Evolutionary conservation across 2,797 vertebrate species (phyloP), one percentile per base, ranked within the genome.

Genomic region (Xenopus petersii): DNA sequence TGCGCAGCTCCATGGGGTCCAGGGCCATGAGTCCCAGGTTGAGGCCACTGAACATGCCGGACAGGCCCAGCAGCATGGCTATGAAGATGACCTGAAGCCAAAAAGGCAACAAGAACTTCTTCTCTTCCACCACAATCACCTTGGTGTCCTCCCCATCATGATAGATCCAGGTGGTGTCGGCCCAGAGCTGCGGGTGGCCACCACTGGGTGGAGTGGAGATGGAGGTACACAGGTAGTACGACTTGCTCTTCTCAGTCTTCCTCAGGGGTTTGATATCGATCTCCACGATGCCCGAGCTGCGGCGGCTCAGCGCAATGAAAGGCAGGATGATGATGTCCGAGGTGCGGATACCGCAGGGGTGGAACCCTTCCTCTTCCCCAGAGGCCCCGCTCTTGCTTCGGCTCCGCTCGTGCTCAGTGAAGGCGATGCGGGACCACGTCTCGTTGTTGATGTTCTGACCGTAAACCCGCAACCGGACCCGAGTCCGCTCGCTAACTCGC

Each of bases 21-120:
- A 99, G 93, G 4, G 98, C 97, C 98, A 99, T 98, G 47, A 99
- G 94, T 71, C 98, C 97, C 88, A 99, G 86, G 92, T 99, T 99
- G 86, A 99, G 91, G 48, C 98, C 98, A 55, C 97, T 99, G 90
- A 98, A 99, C 97, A 99, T 98, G 16, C 97, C 98, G 0, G 98
- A 99, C 76, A 99, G 93, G 85, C 95, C 95, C 4, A 99, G 90
- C 63, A 99, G 75, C 85, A 98, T 94, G 61, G 94, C 95, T 82
- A 99, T 99, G 89, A 98, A 98, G 87, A 98, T 98, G 73, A 99
- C 97, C 88, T 99, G 98, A 62, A 99, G 92, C 98, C 97, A 99
- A 86, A 98, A 98, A 10, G 98, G 98, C 81, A 99, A 87, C 88
- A 99, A 83, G 66, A 97, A 99, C 92, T 98, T 98, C 83, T 94